These are phyloP conservation scores for Odontothrips loti DNA, from an alignment of 2,888 invertebrate species.

Conservation along the genomic window DNA sequence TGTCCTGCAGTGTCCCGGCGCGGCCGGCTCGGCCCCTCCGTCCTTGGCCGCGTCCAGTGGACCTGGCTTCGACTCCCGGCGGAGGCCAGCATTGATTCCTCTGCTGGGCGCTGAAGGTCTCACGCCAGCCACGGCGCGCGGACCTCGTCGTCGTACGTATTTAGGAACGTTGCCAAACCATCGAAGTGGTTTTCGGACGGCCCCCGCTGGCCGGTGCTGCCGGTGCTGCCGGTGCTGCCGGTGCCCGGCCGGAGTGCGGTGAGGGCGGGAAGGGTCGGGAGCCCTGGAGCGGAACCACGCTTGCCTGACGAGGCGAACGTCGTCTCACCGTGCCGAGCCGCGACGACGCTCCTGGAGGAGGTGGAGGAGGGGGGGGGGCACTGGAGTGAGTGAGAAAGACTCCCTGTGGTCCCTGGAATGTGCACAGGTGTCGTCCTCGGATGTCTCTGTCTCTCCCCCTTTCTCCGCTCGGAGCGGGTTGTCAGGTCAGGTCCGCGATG, in stretches of 20 bases:
- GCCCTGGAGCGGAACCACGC: slow-evolving; percentile 23
- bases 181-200: too few species aligned
- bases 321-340: too few species aligned
- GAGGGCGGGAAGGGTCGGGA: background rate
- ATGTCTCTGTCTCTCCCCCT: too few species aligned
- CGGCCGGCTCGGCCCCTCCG: background rate
- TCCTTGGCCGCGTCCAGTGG: background rate
- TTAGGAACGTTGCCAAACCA: too few species aligned
- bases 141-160: too few species aligned
- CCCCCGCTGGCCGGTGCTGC: background rate
- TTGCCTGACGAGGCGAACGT: background rate
- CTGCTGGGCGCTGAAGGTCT: background rate
- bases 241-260: too few species aligned
- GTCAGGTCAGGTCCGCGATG: too few species aligned
- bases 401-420: background rate
- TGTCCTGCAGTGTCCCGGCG: too few species aligned
- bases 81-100: background rate
- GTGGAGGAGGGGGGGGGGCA: background rate
- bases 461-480: too few species aligned
- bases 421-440: background rate
- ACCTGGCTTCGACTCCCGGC: background rate
- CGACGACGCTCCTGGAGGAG: background rate
- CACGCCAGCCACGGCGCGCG: background rate
- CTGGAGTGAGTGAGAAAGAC: background rate
- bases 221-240: too few species aligned